Base-by-base conservation (phyloP, 2,113 vertebrate genomes). In the Amphilophus citrinellus region DNA sequence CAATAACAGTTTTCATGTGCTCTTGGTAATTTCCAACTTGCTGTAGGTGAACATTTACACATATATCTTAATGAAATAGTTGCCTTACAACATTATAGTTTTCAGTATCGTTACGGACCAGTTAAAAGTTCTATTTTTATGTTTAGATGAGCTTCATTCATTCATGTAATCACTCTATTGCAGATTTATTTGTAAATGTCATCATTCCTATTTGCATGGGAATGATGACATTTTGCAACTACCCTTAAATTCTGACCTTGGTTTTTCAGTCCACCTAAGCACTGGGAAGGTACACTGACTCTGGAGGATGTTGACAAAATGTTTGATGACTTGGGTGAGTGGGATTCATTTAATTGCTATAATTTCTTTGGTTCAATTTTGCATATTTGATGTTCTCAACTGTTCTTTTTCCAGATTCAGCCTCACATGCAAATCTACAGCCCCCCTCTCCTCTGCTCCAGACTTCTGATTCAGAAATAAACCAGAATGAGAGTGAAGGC, bases 271-370 rank as follows among this genome's bases (percentile, higher is more conserved):
- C 8, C 17, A 50, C 4, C 56, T 22, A 77, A 85, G 18, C 5
- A 79, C 18, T 89, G 83, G 90, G 1, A 6, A 14, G 32, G 2
- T 32, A 7, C 6, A 0, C 7, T 92, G 30, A 58, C 85, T 56
- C 5, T 94, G 32, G 58, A 22, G 32, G 94, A 94, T n/a, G 56
- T 95, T 30, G 95, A 95, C 35, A 86, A 32, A 18, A 86, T 94
- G 27, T 96, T 96, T 86, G 95, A 96, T 85, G 94, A 94, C 65
- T 53, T 94, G 8, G 94, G 94, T 96, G 76, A 89, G 90, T 77
- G 10, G 35, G 4, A 17, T 79, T 63, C 0, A 37, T 50, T 8
- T 2, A 7, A 50, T 56, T 61, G 1, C 4, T 59, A 60, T 73
- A 7, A 53, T 5, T 14, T 30, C 22, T 11, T 14, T 63, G 73